Conservation (phyloP, 2,113 vertebrate species). For the Ornithorhynchus anatinus region DNA sequence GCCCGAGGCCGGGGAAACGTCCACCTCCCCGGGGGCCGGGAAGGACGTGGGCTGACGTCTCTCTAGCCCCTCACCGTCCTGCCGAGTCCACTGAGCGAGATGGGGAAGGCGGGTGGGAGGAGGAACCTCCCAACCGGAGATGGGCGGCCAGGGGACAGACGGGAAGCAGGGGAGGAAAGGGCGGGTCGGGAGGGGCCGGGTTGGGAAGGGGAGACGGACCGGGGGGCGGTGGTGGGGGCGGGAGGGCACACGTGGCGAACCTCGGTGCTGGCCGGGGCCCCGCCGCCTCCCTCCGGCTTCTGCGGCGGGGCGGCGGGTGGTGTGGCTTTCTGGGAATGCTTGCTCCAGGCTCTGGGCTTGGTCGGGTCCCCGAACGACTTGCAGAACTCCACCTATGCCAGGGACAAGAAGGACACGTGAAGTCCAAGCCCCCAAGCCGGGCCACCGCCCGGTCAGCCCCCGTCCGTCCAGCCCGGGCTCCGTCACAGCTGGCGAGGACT, state of each 20-base stretch:
- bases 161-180: no score
- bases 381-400: constrained; percentile 88
- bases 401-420: background rate
- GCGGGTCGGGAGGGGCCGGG: no score
- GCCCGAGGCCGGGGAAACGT: no score
- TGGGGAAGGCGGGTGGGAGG: no score
- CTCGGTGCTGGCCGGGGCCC: constrained; percentile 49
- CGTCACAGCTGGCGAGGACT: fast-evolving
- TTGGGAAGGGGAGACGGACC: no score
- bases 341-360: constrained; percentile 92
- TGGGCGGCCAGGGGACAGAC: no score
- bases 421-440: background rate
- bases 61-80: no score
- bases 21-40: no score
- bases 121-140: no score
- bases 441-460: background rate
- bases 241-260: constrained; percentile 42
- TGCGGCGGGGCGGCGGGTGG: constrained; percentile 4
- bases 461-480: background rate
- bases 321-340: constrained; percentile 73
- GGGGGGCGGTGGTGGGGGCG: fast-evolving
- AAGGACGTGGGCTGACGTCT: no score
- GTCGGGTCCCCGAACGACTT: constrained; percentile 91
- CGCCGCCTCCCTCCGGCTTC: constrained; percentile 8
- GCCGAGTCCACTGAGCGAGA: no score